Base-by-base conservation (phyloP, 2,888 invertebrate species). In the Glomeris marginata region DNA sequence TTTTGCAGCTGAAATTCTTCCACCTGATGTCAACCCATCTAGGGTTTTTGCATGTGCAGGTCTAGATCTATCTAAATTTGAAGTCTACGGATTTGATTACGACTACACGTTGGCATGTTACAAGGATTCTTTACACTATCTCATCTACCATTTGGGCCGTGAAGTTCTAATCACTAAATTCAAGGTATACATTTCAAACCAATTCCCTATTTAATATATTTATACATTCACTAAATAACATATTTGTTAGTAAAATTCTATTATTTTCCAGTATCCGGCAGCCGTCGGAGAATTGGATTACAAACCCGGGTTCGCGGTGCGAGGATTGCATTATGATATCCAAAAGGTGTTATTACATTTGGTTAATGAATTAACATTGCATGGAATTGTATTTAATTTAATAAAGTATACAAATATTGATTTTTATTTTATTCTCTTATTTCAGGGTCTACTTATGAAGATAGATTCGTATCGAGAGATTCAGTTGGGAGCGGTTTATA, bases 41-140 rank as follows among this genome's bases (percentile, higher is more conserved):
- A 88, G 86, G 38, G 90, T 97, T 2, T 97, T 94, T 71, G 91
- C 92, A 11, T 95, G 94, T 68, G 97, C 97, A 71, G 94, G 95
- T 64, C 72, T 95, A 51, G 84, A 92, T 66, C 71, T 97, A 47
- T 76, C 81, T 55, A 85, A 91, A 68, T 86, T 97, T 38, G 78
- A 85, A 62, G 88, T 94, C 1, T 94, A 92, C 72, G 90, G 97
- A 40, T 97, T 97, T 72, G 97, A 97, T 70, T 97, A 97, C 72
- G 97, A 97, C 68, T 97, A 97, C 68, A 97, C 97, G 0, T 68
- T 97, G 60, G 95, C 95, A 1, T 86, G 88, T 60, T 97, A 97
- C 66, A 91, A 87, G 62, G 83, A 85, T 10, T 77, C 82, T 18
- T 72, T 97, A 64, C 88, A 94, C 64, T 80, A 81, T 64, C 73